Percentiles rank a stretch among this genome's conserved stretches.
These are phyloP conservation scores for Falco punctatus DNA, from an alignment of 2,113 vertebrate species.

Conservation along the genomic window DNA sequence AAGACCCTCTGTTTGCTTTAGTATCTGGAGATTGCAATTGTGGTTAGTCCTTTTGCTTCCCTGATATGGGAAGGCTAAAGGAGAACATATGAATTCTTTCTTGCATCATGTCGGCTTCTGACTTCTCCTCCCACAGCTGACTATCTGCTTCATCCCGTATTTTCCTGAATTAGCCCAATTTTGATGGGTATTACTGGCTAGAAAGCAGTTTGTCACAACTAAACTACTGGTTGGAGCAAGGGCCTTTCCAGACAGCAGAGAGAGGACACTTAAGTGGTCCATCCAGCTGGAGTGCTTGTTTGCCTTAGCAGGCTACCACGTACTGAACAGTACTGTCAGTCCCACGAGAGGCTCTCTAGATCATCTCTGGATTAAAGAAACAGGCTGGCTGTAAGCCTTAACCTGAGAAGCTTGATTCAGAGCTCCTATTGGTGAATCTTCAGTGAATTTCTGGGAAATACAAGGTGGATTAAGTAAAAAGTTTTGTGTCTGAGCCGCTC, in stretches of 20 bases:
- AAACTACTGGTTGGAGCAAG: not conserved
- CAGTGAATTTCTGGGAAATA: not conserved
- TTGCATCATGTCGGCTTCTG: not conserved
- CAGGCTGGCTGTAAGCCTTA: not conserved
- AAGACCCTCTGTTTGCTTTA: not conserved
- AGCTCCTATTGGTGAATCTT: not conserved
- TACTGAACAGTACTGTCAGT: no score
- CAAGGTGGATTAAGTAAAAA: not conserved
- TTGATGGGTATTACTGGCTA: not conserved
- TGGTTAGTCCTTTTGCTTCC: not conserved
- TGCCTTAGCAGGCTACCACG: not conserved
- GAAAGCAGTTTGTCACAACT: not conserved
- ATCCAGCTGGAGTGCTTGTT: not conserved
- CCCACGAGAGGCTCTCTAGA: fast-evolving
- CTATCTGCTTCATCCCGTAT: not conserved
- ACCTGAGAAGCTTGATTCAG: not conserved
- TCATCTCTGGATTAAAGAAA: not conserved
- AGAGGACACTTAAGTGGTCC: not conserved
- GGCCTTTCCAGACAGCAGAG: not conserved
- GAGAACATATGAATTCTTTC: not conserved
- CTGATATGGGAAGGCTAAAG: not conserved
- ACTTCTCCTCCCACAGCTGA: fast-evolving
- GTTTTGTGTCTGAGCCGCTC: not conserved
- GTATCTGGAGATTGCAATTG: not conserved
- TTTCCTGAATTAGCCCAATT: not conserved